Evolutionary conservation across 2,888 invertebrate species (phyloP), one percentile per base, ranked within the genome.

Genomic region (Syrphus vitripennis): DNA sequence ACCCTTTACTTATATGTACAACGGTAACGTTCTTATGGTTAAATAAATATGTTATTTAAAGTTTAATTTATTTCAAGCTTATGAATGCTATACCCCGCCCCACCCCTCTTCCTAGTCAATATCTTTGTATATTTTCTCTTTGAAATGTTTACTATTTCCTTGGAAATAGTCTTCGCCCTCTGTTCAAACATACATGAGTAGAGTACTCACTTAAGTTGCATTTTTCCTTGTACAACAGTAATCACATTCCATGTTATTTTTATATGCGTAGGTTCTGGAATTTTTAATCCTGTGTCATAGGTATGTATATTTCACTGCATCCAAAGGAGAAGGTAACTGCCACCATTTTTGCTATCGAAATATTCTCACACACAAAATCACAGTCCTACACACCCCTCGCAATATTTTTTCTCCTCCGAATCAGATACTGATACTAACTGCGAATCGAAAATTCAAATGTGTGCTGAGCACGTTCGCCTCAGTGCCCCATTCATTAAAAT

Each of bases 401-500:
- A n/a, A n/a, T 19, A 3, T 24, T 50, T 26, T n/a, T 50, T 19
- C 7, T 2, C 19, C 12, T 21, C 12, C 10, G 10, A 6, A 6
- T 16, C 14, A n/a, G n/a, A n/a, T n/a, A n/a, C n/a, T n/a, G n/a
- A n/a, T 19, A 14, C 7, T 9, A 21, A 67, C 45, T 31, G 31
- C 14, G 31, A 31, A 42, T 10, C 14, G 65, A 67, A 69, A 31
- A 31, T 42, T 63, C 26, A 42, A 76, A 40, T 40, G 3, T 61
- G 78, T 63, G 61, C 14, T 77, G 72, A 34, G 53, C 79, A 26
- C 55, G 75, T 63, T 29, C 29, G 31, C 70, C 53, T 63, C 29
- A 50, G 70, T 71, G 34, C 48, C 55, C 84, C 80, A 81, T 84
- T 81, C 80, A 84, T 81, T 84, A 84, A 84, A 80, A 80, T 81